Percentiles rank a stretch among this genome's conserved stretches.
These are phyloP conservation scores for Chionomys nivalis DNA, from an alignment of 2,113 vertebrate genomes.

Conservation along the genomic window DNA sequence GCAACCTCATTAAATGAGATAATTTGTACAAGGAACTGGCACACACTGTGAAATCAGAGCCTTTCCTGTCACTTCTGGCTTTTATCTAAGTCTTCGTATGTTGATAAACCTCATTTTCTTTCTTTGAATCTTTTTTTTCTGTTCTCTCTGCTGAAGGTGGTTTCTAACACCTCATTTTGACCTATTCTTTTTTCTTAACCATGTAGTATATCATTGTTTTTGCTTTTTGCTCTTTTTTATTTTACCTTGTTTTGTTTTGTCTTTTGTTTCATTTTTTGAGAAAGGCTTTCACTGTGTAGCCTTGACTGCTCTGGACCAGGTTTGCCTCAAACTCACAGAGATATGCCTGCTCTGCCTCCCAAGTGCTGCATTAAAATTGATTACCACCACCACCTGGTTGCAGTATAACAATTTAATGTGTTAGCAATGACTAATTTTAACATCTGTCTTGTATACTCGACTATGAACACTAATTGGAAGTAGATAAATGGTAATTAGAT, in stretches of 20 bases:
- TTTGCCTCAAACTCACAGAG: not conserved
- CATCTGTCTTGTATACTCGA: rapidly evolving
- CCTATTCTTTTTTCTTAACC: not conserved
- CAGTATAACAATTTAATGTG: not conserved
- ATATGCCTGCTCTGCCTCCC: too few relatives aligned
- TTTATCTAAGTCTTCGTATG: too few relatives aligned
- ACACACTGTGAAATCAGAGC: not conserved
- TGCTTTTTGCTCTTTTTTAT: not conserved
- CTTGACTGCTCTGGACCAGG: not conserved
- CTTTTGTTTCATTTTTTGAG: not conserved
- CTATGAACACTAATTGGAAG: not conserved
- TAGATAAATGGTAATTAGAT: not conserved
- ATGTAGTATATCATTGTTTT: not conserved
- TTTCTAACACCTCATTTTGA: not conserved
- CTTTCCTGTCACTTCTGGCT: not conserved
- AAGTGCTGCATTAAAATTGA: not conserved
- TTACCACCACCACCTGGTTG: not conserved
- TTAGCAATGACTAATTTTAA: not conserved
- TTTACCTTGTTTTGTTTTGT: not conserved
- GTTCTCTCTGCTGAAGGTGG: not conserved
- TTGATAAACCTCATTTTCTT: not conserved
- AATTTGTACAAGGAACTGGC: not conserved
- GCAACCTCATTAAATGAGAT: not conserved
- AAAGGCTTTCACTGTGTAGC: not conserved
- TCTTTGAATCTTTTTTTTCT: not conserved